Percentiles rank a stretch among this genome's conserved stretches.
phyloP scores from a whole-genome alignment of 1,140 invertebrate species.

The Caenorhabditis briggsae region DNA sequence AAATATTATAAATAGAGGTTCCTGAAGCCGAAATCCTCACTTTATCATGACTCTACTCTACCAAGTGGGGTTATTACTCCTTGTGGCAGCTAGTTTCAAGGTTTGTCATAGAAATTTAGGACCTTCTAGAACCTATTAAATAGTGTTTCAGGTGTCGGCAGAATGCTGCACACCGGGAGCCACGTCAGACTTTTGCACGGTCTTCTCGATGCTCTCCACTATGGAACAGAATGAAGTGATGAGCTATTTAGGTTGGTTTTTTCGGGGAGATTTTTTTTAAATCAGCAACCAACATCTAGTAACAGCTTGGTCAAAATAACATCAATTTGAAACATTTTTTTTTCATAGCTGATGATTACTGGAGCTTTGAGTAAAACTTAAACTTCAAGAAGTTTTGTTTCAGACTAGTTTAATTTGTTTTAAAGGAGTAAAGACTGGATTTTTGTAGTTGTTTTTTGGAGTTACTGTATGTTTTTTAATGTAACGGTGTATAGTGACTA shows the following conservation, averaged over 20 bases:
- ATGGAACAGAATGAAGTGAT: slow-evolving; percentile 70
- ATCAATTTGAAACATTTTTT: too few relatives aligned
- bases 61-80: slow-evolving; percentile 51
- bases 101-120: neutral
- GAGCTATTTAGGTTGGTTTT: slow-evolving; percentile 56
- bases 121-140: neutral
- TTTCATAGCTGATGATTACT: too few relatives aligned
- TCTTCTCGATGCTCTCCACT: slow-evolving; percentile 67
- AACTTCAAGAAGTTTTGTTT: too few relatives aligned
- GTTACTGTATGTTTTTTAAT: too few relatives aligned
- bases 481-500: too few relatives aligned
- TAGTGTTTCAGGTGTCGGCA: slow-evolving; percentile 61
- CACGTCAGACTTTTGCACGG: slow-evolving; percentile 69
- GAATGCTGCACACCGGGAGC: slow-evolving; percentile 67
- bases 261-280: too few relatives aligned
- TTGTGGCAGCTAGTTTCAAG: slow-evolving; percentile 45
- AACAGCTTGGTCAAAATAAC: too few relatives aligned
- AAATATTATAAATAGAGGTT: neutral
- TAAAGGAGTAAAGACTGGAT: too few relatives aligned
- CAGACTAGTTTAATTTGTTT: too few relatives aligned
- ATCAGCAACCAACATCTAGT: too few relatives aligned
- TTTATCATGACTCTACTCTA: slow-evolving; percentile 49
- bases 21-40: neutral
- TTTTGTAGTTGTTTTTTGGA: too few relatives aligned
- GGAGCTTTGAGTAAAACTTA: too few relatives aligned